Evolutionary conservation across 64 coral and sea anemone genomes (phyloP).

Genomic region (Orbicella faveolata): DNA sequence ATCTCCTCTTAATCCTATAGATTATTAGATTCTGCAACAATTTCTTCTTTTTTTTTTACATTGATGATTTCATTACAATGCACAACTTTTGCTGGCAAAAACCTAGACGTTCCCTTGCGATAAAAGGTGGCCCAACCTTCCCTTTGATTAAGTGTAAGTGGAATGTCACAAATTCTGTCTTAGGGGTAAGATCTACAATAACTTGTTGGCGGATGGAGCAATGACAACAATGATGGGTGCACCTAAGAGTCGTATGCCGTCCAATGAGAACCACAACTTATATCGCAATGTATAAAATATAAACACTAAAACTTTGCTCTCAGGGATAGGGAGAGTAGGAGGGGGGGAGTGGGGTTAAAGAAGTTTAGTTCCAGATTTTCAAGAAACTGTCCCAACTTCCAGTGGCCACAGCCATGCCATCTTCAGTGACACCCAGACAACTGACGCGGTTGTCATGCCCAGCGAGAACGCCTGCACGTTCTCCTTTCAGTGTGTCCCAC

Average conservation of each 20-base stretch:
- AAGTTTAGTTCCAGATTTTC: constrained; percentile 97
- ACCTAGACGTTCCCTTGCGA: constrained; percentile 10
- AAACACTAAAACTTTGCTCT: constrained; percentile 89
- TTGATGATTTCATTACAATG: constrained; percentile 46
- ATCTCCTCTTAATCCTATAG: constrained; percentile 8
- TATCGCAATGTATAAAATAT: constrained; percentile 99
- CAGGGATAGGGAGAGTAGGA: not conserved
- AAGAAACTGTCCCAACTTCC: constrained; percentile 99
- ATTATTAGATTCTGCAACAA: constrained; percentile 15
- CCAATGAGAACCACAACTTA: constrained; percentile 51
- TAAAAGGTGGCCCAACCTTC: constrained; percentile 16
- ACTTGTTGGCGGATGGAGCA: constrained; percentile 28
- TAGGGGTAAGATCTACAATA: constrained; percentile 37
- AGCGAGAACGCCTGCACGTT: constrained; percentile 92
- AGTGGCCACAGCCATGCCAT: constrained; percentile 98
- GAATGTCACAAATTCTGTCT: constrained; percentile 26
- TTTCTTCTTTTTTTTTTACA: constrained; percentile 54
- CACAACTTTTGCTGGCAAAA: constrained; percentile 35
- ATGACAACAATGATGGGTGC: constrained; percentile 24
- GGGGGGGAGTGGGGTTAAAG: not conserved
- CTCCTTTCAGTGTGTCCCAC: constrained; percentile 99
- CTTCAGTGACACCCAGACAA: constrained; percentile 95
- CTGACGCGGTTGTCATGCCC: constrained; percentile 99
- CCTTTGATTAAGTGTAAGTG: constrained; percentile 11
- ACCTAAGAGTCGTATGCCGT: not conserved